Conservation (phyloP, 2,888 invertebrate species). For the Gasteruption jaculator region DNA sequence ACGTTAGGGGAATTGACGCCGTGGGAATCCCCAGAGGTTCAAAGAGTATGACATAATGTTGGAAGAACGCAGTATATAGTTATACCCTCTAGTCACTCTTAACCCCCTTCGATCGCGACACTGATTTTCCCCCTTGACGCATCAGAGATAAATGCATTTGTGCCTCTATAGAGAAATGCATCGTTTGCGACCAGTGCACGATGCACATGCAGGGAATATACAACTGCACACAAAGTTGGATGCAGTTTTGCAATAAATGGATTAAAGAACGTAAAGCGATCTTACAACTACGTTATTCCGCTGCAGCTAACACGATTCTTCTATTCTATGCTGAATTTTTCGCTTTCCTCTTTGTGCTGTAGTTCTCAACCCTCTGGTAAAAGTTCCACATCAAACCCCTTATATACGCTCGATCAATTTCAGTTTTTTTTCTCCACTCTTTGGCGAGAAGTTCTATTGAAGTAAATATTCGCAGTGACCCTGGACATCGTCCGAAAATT, state of each 20-base stretch:
- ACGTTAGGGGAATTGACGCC: conserved; percentile 24
- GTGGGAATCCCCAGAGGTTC: conserved; percentile 39
- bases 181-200: conserved; percentile 21
- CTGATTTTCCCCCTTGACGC: conserved; percentile 28
- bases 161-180: conserved; percentile 28
- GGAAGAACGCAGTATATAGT: no score
- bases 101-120: background rate
- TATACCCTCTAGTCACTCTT: background rate
- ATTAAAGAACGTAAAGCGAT: conserved; percentile 42
- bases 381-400: conserved; percentile 9
- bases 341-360: conserved; percentile 3
- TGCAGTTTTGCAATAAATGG: conserved; percentile 43
- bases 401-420: conserved; percentile 12
- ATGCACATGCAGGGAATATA: conserved; percentile 8
- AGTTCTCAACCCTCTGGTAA: conserved; percentile 2
- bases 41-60: conserved; percentile 40
- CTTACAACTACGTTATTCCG: conserved; percentile 42
- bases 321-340: conserved; percentile 34
- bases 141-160: conserved; percentile 38
- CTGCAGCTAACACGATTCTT: conserved; percentile 44
- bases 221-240: conserved; percentile 27
- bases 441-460: conserved; percentile 1
- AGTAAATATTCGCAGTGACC: no score
- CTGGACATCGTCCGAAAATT: conserved; percentile 32
- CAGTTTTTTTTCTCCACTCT: conserved; percentile 6